Conservation (phyloP, 2,888 invertebrate genomes). For the Minunthozetes semirufus region DNA sequence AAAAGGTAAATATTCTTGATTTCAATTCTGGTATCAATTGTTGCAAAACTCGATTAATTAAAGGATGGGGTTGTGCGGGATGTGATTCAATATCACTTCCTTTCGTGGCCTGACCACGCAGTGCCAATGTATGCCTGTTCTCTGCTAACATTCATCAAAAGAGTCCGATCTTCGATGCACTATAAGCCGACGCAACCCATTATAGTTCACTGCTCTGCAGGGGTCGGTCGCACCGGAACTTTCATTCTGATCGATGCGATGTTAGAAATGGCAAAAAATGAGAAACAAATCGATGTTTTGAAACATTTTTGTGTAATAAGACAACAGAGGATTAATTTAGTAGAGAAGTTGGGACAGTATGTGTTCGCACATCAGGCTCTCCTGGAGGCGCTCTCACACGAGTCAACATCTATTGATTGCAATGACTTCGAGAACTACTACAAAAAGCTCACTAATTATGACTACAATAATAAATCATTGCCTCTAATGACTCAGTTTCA, state of each 20-base stretch:
- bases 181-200: constrained; percentile 38
- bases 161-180: constrained; percentile 37
- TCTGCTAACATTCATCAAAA: constrained; percentile 45
- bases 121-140: constrained; percentile 50
- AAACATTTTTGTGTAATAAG: constrained; percentile 41
- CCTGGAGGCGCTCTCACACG: constrained; percentile 39
- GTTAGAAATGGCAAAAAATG: constrained; percentile 39
- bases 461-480: constrained; percentile 8
- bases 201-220: constrained; percentile 41
- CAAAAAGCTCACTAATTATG: not conserved
- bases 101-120: constrained; percentile 55
- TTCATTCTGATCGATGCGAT: constrained; percentile 42
- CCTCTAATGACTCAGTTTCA: constrained; percentile 29
- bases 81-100: constrained; percentile 53
- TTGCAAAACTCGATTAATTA: no score
- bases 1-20: constrained; percentile 31
- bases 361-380: constrained; percentile 41
- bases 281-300: constrained; percentile 41
- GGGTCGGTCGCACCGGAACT: constrained; percentile 42
- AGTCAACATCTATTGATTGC: constrained; percentile 33
- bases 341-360: constrained; percentile 42
- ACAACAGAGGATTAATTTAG: constrained; percentile 41
- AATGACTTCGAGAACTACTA: constrained; percentile 29
- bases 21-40: not conserved
- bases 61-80: constrained; percentile 32